Evolutionary conservation across 2,113 vertebrate species (phyloP), one percentile per base, ranked within the genome.

Genomic region (Macrotis lagotis): DNA sequence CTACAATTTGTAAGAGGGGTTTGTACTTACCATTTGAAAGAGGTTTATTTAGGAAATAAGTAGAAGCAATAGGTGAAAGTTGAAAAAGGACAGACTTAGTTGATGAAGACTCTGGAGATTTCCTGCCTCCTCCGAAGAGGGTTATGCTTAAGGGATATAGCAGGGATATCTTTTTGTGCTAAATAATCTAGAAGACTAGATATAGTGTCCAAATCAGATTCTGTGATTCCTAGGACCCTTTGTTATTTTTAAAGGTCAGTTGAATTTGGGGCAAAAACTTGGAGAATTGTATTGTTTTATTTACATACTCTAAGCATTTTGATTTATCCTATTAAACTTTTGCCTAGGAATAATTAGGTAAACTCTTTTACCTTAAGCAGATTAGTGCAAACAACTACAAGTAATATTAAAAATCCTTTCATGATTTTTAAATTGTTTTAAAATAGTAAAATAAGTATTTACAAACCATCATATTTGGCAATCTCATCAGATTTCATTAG

Each of bases 361-460:
- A 96, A 88, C 88, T 8, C 0, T 90, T 88, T 96, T 95, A 95
- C 89, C 93, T 88, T 91, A n/a, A 92, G 48, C 8, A 91, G 52
- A 48, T 48, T 0, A 51, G 50, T 83, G 16, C 59, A n/a, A 96
- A 51, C 90, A 94, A 96, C 94, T 92, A 89, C 49, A 95, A 88
- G 37, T 92, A 37, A 92, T 92, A 74, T 31, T 55, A 53, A 92
- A 96, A 93, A 14, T 48, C 48, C 90, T 91, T 97, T 51, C 92
- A 95, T 92, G 90, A 28, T 25, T 93, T 96, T 93, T 92, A 53
- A 96, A 96, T 92, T 90, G 50, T 92, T 95, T 95, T 88, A 90
- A 96, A 91, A 51, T 83, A 94, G 88, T 93, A 88, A 95, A 96
- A 94, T 90, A 52, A 91, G 51, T 93, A 90, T 96, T 88, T 95